These are phyloP conservation scores for Lycophotia porphyrea DNA, from an alignment of 2,888 invertebrate species.

Conservation along the genomic window DNA sequence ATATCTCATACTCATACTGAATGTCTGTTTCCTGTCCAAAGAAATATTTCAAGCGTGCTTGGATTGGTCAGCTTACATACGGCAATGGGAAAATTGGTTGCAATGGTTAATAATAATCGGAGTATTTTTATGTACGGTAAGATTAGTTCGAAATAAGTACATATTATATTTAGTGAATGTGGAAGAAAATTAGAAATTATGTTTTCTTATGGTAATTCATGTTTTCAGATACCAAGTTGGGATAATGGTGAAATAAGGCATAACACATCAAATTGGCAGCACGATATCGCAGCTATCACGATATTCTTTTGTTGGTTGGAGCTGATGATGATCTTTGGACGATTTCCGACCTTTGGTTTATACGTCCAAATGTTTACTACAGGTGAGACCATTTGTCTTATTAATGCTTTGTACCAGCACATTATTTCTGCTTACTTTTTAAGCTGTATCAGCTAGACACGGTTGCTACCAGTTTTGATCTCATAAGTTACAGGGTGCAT, in stretches of 20 bases:
- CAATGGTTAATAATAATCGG: slow-evolving; percentile 94
- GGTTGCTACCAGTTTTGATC: not conserved
- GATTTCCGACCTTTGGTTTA: slow-evolving; percentile 96
- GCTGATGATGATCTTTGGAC: slow-evolving; percentile 95
- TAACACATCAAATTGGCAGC: slow-evolving; percentile 92
- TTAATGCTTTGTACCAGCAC: not conserved
- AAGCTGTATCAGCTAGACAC: not conserved
- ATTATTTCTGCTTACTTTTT: not conserved
- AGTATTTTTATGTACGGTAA: slow-evolving; percentile 92
- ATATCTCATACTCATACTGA: slow-evolving; percentile 91
- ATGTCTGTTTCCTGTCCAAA: slow-evolving; percentile 92
- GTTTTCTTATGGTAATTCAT: not conserved
- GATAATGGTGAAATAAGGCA: slow-evolving; percentile 77
- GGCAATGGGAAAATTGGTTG: slow-evolving; percentile 96
- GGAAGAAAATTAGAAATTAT: not conserved
- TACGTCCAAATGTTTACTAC: slow-evolving; percentile 97
- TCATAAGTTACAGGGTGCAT: not conserved
- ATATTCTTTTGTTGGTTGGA: slow-evolving; percentile 96
- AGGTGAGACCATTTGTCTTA: slow-evolving; percentile 77
- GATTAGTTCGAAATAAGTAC: slow-evolving; percentile 51
- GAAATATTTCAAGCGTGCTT: slow-evolving; percentile 95
- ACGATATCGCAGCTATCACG: slow-evolving; percentile 94
- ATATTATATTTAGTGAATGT: not conserved
- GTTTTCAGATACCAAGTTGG: slow-evolving; percentile 83
- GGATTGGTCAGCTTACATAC: slow-evolving; percentile 92